Percentiles rank a stretch among this genome's conserved stretches.
These are phyloP conservation scores for Pristionchus japonicus DNA, from an alignment of 2,888 invertebrate genomes.

Conservation along the genomic window DNA sequence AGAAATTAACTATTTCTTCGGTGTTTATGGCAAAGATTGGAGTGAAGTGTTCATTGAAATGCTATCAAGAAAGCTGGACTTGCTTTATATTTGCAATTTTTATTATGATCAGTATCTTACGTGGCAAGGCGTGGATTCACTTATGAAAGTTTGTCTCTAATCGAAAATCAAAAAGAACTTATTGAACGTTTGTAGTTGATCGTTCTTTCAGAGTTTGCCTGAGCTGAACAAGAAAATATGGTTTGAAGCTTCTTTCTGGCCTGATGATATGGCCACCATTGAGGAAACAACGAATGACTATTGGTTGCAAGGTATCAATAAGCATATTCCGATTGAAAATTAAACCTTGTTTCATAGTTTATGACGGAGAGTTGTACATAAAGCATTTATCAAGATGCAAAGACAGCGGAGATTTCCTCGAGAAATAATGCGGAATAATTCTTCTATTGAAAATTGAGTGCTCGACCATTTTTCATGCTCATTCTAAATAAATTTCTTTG, in stretches of 20 bases:
- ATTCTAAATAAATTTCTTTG: too few species aligned
- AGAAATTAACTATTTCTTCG: background rate
- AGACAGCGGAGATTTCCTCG: too few species aligned
- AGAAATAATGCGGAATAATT: too few species aligned
- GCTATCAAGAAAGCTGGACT: background rate
- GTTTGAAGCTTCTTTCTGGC: background rate
- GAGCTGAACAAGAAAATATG: background rate
- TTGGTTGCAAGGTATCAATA: too few species aligned
- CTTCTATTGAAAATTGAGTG: too few species aligned
- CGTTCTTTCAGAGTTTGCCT: background rate
- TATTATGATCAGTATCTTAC: background rate
- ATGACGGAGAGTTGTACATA: too few species aligned
- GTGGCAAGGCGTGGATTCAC: background rate
- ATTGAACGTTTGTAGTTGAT: background rate
- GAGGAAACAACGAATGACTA: too few species aligned
- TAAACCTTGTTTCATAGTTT: too few species aligned
- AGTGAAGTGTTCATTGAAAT: background rate
- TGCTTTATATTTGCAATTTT: background rate
- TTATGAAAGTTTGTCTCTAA: background rate
- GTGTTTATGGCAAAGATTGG: background rate
- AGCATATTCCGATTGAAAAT: too few species aligned
- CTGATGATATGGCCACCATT: too few species aligned
- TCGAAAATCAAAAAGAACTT: background rate
- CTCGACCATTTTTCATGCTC: too few species aligned
- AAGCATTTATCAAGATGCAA: too few species aligned